Base-by-base conservation (phyloP, 2,888 invertebrate species). In the Lithodes maja region DNA sequence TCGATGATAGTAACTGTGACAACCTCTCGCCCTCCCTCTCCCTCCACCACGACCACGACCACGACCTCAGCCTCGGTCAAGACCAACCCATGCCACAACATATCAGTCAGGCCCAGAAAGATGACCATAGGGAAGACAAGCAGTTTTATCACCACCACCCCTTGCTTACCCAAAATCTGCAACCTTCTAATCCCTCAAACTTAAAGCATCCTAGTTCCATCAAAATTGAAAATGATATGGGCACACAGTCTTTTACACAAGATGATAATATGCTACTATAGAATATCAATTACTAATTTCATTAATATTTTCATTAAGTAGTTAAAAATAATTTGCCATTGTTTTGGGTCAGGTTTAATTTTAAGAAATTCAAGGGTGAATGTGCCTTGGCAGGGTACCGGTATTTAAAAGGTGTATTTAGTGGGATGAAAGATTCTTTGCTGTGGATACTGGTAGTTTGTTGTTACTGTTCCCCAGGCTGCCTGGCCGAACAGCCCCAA, bases 31-130 rank as follows among this genome's bases (percentile, higher is more conserved):
- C 54, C 15, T 53, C 79, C 54, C 5, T 79, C 15, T 17, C 17
- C 5, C 53, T 49, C 53, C 86, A 74, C 49, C 85, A 79, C 71
- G 69, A 79, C 54, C 85, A 85, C 69, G 17, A 55, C 54, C 83
- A 83, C 9, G 53, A 83, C 54, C 79, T 17, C n/a, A n/a, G 74
- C 52, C 61, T 68, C 33, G 49, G 12, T 77, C 74, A 82, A 50
- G 17, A 61, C 49, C 80, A 81, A 7, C 49, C 54, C 7, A 2
- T 81, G 61, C 61, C 54, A 81, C 55, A 61, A 12, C 69, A 82
- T 12, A 52, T 69, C 17, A 7, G 50, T 7, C 17, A 81, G 12
- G 33, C n/a, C 3, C 33, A 69, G 1, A 69, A 82, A 69, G 50
- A 69, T 17, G 52, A 50, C 33, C n/a, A 69, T 1, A 52, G 82